phyloP scores from a whole-genome alignment of 92 coral and sea anemone genomes.

The Paragorgia papillata region DNA sequence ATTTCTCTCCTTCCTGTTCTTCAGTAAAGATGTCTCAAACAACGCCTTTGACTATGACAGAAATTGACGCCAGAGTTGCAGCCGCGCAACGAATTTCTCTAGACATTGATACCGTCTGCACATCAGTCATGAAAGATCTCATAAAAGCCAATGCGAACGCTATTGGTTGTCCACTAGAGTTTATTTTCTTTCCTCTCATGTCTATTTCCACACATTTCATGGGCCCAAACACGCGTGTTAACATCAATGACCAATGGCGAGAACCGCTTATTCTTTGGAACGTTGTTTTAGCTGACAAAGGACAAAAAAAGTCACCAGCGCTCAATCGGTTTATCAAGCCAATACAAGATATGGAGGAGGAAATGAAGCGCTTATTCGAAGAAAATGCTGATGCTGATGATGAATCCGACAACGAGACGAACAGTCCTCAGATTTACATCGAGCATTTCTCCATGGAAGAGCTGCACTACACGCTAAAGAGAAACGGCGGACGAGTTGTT shows the following conservation, averaged over 20 bases:
- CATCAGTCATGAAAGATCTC: constrained; percentile 29
- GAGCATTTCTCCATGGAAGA: no score
- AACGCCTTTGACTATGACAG: no score
- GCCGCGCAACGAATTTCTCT: constrained; percentile 48
- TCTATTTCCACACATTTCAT: constrained; percentile 57
- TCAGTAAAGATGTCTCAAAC: no score
- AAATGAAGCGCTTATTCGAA: not conserved
- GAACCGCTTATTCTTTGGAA: constrained; percentile 59
- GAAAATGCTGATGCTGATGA: constrained; percentile 27
- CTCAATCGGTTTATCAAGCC: no score
- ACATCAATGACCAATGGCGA: no score
- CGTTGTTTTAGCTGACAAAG: constrained; percentile 61
- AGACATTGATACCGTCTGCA: constrained; percentile 36
- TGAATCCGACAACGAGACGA: not conserved
- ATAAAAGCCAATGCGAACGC: constrained; percentile 65
- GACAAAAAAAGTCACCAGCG: constrained; percentile 45
- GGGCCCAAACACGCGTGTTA: constrained; percentile 55
- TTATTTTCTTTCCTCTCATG: constrained; percentile 54
- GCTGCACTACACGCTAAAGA: no score
- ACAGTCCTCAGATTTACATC: constrained; percentile 49
- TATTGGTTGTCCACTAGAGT: constrained; percentile 56
- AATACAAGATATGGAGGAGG: constrained; percentile 37
- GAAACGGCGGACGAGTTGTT: no score
- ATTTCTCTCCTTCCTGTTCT: no score
- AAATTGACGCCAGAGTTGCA: constrained; percentile 27